A percentile compares a stretch with the other conserved stretches of the same genome.
Conservation (phyloP, 2,113 vertebrate genomes). For the Takifugu flavidus region DNA sequence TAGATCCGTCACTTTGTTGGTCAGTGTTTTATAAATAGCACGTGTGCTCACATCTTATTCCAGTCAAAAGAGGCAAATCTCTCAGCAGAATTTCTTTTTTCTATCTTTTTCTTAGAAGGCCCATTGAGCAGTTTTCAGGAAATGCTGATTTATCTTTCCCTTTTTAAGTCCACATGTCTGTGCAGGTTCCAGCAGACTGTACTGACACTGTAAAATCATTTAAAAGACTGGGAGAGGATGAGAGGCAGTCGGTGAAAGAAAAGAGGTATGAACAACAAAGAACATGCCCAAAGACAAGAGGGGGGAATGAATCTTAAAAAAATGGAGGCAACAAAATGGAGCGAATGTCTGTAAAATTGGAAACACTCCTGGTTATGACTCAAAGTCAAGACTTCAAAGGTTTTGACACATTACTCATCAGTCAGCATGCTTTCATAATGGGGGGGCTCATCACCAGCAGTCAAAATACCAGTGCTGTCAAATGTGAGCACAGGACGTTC, state of each 20-base stretch:
- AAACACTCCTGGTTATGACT: constrained; percentile 53
- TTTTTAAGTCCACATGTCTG: constrained; percentile 49
- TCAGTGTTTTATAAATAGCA: no score
- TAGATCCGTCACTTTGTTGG: background rate
- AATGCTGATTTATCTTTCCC: constrained; percentile 48
- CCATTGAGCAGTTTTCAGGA: constrained; percentile 45
- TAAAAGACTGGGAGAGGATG: constrained; percentile 14
- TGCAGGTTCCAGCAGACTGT: constrained; percentile 44
- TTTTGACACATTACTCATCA: constrained; percentile 57
- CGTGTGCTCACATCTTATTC: constrained; percentile 14
- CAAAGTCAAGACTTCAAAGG: constrained; percentile 49
- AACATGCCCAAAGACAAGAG: constrained; percentile 44
- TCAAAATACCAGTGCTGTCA: constrained; percentile 46
- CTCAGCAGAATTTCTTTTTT: constrained; percentile 33
- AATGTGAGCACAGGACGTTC: constrained; percentile 7
- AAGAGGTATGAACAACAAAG: constrained; percentile 48
- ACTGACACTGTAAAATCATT: constrained; percentile 17
- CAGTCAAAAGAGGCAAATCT: constrained; percentile 22
- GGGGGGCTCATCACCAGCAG: constrained; percentile 29
- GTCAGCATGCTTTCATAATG: constrained; percentile 54
- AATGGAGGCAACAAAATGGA: background rate
- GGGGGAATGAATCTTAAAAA: constrained; percentile 16
- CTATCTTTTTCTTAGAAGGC: constrained; percentile 15
- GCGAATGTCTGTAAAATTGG: constrained; percentile 20
- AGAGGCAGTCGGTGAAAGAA: constrained; percentile 23